These are phyloP conservation scores for Orchesella flavescens DNA, from an alignment of 2,888 invertebrate genomes.

Conservation along the genomic window DNA sequence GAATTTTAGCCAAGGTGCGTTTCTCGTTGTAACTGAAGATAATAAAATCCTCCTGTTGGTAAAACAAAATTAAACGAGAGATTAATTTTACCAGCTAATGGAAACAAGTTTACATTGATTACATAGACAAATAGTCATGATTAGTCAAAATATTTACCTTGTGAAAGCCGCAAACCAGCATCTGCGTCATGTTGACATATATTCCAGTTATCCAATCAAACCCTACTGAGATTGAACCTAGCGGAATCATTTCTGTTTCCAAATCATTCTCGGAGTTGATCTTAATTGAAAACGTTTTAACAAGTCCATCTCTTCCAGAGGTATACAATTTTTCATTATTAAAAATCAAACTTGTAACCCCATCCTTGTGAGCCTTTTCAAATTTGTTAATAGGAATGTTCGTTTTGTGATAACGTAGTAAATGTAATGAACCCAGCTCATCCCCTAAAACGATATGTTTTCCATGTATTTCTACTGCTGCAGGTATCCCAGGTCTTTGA, in stretches of 20 bases:
- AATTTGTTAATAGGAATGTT: constrained; percentile 31
- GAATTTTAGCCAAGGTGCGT: constrained; percentile 51
- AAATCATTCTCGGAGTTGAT: constrained; percentile 29
- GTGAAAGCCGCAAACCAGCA: constrained; percentile 62
- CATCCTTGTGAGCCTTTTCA: constrained; percentile 54
- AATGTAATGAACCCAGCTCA: constrained; percentile 43
- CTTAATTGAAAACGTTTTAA: constrained; percentile 33
- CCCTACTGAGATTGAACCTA: constrained; percentile 34
- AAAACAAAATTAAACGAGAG: constrained; percentile 15
- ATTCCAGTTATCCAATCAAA: constrained; percentile 63
- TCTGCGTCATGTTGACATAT: constrained; percentile 29
- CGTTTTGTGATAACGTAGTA: constrained; percentile 42
- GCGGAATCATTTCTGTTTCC: constrained; percentile 26
- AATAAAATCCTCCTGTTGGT: constrained; percentile 54
- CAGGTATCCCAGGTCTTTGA: constrained; percentile 52
- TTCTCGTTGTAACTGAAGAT: constrained; percentile 61
- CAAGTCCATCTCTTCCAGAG: constrained; percentile 55
- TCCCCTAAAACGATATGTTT: constrained; percentile 52
- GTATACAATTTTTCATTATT: constrained; percentile 43
- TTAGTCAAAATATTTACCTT: constrained; percentile 46
- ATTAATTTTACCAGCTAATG: not conserved
- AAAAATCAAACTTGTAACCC: constrained; percentile 50
- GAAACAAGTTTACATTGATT: no score
- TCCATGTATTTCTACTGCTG: constrained; percentile 44
- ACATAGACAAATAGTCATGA: no score